Base-by-base conservation (phyloP, 2,113 vertebrate species). In the Ancistrus triradiatus region DNA sequence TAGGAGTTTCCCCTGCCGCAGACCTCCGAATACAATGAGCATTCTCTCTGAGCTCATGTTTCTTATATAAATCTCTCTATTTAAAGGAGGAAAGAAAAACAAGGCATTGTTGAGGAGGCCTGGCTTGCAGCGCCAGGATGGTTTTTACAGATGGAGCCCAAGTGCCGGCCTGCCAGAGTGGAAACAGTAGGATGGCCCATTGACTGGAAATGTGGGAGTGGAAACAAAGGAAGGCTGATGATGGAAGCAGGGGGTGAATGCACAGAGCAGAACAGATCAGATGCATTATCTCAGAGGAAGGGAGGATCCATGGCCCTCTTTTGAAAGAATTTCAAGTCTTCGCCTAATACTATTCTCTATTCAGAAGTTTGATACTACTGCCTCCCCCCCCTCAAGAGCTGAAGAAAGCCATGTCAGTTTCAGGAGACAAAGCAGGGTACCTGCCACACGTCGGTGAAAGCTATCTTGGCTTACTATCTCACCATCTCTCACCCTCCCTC, bases 41-140 rank as follows among this genome's bases (percentile, higher is more conserved):
- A 83, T 82, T 84, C 74, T 80, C 78, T 73, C 73, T 68, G 74
- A 22, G 82, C 75, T 71, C 63, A 74, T 74, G 62, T 79, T 80
- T 81, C 38, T 62, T 65, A 78, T 80, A 79, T 80, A 81, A 80
- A 81, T 84, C 78, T 68, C 62, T 78, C 82, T 86, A 87, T 86
- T 87, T 86, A 86, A 88, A 87, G 85, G 73, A 76, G 72, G 77
- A 80, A 77, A 55, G 52, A 76, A 78, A 78, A 82, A 86, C 84
- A 83, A 84, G 78, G 74, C 62, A 69, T 81, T 79, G 84, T 83
- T 85, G 85, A 88, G 78, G 15, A 68, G 81, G 65, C 64, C 76
- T 35, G 53, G 49, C 63, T 66, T 51, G 19, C 50, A 68, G 48
- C 28, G 64, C 38, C 33, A 37, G 43, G 60, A 86, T 83, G 76